These are phyloP conservation scores for Eulemur rufifrons DNA, from an alignment of 2,113 vertebrate genomes.

Conservation along the genomic window DNA sequence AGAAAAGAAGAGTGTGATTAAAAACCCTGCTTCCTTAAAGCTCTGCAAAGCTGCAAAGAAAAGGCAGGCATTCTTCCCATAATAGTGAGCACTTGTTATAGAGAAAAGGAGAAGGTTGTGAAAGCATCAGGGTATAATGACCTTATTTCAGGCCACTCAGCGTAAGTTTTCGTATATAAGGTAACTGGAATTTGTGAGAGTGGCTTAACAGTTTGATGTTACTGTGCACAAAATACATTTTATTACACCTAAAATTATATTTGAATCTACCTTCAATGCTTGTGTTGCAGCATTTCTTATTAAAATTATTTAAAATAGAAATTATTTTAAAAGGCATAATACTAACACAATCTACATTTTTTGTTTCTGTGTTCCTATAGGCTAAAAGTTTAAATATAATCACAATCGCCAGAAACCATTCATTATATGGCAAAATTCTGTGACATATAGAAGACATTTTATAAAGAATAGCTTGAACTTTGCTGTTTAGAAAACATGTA, in stretches of 20 bases:
- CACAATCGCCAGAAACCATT: neutral
- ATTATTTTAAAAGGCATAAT: conserved; percentile 52
- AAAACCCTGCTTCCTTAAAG: conserved; percentile 75
- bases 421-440: neutral
- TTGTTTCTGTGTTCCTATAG: neutral
- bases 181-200: conserved; percentile 60
- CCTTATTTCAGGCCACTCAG: conserved; percentile 68
- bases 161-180: conserved; percentile 63
- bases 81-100: conserved; percentile 73
- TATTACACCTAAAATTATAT: neutral
- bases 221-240: conserved; percentile 52
- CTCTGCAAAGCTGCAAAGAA: conserved; percentile 67
- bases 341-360: neutral
- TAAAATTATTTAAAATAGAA: neutral
- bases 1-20: conserved; percentile 79
- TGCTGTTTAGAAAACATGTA: neutral
- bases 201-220: neutral
- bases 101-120: conserved; percentile 62
- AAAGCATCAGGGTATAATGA: conserved; percentile 61
- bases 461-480: neutral
- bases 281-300: neutral
- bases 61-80: conserved; percentile 63
- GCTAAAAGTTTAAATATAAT: conserved; percentile 47
- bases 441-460: neutral
- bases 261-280: neutral